phyloP scores from a whole-genome alignment of 30 jellyfish, hydroid and myxozoan genomes.

The Pseudorhiza aurosa region DNA sequence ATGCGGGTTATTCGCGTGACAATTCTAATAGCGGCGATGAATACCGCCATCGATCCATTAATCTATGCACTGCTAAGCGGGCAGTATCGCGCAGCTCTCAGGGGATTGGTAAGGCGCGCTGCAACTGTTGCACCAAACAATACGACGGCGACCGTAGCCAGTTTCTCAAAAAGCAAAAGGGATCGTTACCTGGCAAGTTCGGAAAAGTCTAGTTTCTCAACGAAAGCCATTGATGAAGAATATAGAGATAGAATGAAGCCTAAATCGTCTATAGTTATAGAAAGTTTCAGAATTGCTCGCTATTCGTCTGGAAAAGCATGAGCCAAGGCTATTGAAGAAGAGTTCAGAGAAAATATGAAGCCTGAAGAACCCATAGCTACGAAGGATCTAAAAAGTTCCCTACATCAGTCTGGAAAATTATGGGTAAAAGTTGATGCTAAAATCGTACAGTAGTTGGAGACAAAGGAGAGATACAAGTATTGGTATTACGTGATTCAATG shows the following conservation, averaged over 20 bases:
- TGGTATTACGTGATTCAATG: no score
- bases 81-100: constrained; percentile 35
- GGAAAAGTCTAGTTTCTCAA: constrained; percentile 35
- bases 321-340: constrained; percentile 33
- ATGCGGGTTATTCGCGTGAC: constrained; percentile 53
- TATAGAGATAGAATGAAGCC: constrained; percentile 12
- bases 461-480: no score
- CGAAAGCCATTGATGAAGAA: constrained; percentile 50
- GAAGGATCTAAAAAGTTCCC: constrained; percentile 9
- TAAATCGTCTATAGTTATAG: constrained; percentile 19
- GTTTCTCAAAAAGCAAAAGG: not conserved
- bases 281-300: constrained; percentile 2
- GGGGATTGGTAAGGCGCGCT: not conserved
- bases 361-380: constrained; percentile 22
- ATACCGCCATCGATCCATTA: constrained; percentile 52
- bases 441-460: no score
- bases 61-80: constrained; percentile 41
- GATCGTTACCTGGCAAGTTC: not conserved
- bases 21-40: constrained; percentile 2
- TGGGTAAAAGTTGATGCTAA: constrained; percentile 15
- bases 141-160: not conserved
- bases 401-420: not conserved
- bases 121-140: not conserved
- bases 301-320: not conserved
- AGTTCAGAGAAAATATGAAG: not conserved